A percentile compares a stretch with the other conserved stretches of the same genome.
Conservation (phyloP, 2,797 vertebrate species). For the Mus spretus region DNA sequence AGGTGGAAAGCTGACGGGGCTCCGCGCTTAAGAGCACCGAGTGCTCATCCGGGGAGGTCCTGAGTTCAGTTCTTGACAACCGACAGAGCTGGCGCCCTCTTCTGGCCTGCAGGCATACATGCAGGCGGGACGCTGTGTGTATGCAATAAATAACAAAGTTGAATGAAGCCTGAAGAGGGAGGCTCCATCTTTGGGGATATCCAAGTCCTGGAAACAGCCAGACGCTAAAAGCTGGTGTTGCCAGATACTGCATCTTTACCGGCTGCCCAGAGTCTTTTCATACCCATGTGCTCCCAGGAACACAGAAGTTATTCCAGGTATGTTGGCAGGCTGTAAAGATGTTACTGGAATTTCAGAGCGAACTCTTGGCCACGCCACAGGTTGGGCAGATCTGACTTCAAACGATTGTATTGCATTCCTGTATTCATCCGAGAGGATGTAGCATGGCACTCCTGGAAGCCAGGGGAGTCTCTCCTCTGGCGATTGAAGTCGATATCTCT, state of each 20-base stretch:
- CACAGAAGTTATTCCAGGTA: background rate
- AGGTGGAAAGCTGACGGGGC: background rate
- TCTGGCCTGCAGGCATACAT: background rate
- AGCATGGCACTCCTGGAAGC: no score
- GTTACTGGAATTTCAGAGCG: background rate
- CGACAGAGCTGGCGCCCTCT: background rate
- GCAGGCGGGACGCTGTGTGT: background rate
- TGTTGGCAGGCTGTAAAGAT: background rate
- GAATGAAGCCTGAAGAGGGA: background rate
- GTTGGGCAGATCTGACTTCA: background rate
- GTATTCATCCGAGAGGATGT: background rate
- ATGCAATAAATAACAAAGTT: background rate
- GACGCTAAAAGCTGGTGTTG: background rate
- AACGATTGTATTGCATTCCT: background rate
- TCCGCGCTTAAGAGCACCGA: no score
- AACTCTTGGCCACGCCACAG: background rate
- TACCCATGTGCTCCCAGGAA: background rate
- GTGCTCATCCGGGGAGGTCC: background rate
- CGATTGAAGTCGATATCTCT: background rate
- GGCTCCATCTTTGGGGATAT: background rate
- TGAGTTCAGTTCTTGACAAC: background rate
- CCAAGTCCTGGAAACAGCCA: background rate
- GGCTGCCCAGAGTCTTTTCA: background rate
- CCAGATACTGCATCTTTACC: background rate
- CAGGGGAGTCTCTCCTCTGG: background rate